phyloP scores from a whole-genome alignment of 2,797 vertebrate species.

The Anisognathus igniventris region DNA sequence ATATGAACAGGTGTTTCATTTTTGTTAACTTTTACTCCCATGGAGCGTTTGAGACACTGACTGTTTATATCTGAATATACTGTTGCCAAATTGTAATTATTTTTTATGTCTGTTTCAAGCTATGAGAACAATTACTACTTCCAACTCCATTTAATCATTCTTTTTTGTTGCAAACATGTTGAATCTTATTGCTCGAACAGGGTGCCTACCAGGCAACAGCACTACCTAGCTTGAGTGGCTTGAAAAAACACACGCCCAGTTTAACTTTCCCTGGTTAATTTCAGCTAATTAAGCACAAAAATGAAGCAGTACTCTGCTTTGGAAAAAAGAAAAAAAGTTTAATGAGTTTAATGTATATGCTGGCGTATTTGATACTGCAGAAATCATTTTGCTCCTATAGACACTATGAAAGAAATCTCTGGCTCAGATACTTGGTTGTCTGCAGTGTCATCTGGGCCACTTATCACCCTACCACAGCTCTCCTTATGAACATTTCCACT shows the following conservation, averaged over 20 bases:
- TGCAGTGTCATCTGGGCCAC: background rate
- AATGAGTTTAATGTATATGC: fast-evolving
- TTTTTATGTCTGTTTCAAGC: slow-evolving; percentile 43
- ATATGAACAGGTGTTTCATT: slow-evolving; percentile 71
- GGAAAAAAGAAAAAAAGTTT: background rate
- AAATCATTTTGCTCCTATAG: background rate
- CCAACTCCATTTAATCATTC: slow-evolving; percentile 5
- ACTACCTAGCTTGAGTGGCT: background rate
- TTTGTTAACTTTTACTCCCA: slow-evolving; percentile 62
- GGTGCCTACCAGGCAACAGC: background rate
- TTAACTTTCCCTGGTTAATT: background rate
- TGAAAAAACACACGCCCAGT: background rate
- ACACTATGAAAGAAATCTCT: background rate
- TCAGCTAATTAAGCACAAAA: background rate
- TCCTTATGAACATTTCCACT: background rate
- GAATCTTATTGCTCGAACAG: background rate
- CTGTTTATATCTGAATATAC: slow-evolving; percentile 55
- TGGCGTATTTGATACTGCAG: background rate
- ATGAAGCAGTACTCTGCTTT: background rate
- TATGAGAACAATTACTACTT: slow-evolving; percentile 52
- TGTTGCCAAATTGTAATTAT: slow-evolving; percentile 62
- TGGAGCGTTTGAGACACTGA: slow-evolving; percentile 46
- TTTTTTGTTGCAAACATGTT: background rate
- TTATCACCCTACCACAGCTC: fast-evolving
- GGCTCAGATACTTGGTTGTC: background rate